Base-by-base conservation (phyloP, 2,113 vertebrate species). In the Saccopteryx bilineata region DNA sequence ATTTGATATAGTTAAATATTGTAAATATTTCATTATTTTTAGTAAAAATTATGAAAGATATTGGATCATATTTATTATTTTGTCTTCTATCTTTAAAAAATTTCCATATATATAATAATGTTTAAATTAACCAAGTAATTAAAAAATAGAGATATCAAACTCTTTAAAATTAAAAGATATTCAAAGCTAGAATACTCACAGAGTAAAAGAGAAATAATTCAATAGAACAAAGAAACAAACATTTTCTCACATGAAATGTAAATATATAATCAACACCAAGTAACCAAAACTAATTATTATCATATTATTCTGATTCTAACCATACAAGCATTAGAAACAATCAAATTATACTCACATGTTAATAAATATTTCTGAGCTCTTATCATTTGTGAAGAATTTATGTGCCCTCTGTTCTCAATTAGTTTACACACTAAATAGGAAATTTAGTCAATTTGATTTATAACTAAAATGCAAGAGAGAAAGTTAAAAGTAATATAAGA, bases 191-290 rank as follows among this genome's bases (percentile, higher is more conserved):
- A 24, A 71, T 83, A 88, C 65, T 65, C 48, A 71, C 63, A 68
- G 33, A 12, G 28, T 12, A 84, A 95, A 56, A 75, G 11, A n/a
- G 39, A 56, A 52, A 56, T 48, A 48, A 75, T 83, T 69, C 33
- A 84, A 26, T 65, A 56, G 91, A 83, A 31, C 11, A 58, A 56
- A 66, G 26, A 80, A 54, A 58, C 1, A 17, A 74, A 74, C n/a
- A 60, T 91, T 63, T 96, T 83, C 46, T 88, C 50, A 79, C 46
- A 48, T 61, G 6, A 91, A 79, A 50, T 87, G 13, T 24, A 95
- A 87, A 68, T 61, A 84, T 68, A 6, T 68, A 74, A 80, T 88
- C 13, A 91, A 65, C 23, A 65, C 19, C 24, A 15, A 31, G 24
- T 78, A 78, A 52, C 3, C 33, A 91, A 83, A 93, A 54, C 52